Base-by-base conservation (phyloP, 2,888 invertebrate species). In the Nebria brevicollis region DNA sequence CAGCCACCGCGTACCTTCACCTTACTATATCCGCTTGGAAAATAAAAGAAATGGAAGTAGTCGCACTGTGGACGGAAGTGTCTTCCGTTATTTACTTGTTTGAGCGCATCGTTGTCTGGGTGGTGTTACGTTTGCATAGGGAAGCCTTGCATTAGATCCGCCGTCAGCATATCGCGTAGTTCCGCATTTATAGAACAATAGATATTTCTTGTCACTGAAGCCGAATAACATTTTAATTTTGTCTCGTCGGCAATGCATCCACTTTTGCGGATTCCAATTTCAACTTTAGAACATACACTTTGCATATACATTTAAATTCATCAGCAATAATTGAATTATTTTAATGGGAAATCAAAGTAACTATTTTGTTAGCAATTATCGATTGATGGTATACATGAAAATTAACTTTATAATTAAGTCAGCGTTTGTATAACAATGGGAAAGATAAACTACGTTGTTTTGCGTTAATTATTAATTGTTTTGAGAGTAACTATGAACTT, bases 1-100 rank as follows among this genome's bases (percentile, higher is more conserved):
- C 68, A 68, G 10, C 68, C 20, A 15, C 68, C 68, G 68, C 13
- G 54, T 54, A 54, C 54, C 54, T 54, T 54, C 54, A 54, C 54
- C 54, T 54, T 54, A 54, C 54, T 54, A 54, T 54, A 54, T 54
- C 54, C 54, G 54, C 54, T 54, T 54, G 7, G 54, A 54, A 54
- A 54, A 54, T 54, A 54, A 54, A 1, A 54, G 54, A 54, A 54
- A 54, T 54, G 54, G 54, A 34, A 34, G 34, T 34, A 34, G 34
- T 34, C 34, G 5, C 5, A 5, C 54, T 8, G 54, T 54, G 54
- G 54, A 54, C 54, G 54, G 54, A 54, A 54, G 54, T 13, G 54
- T 54, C 54, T 54, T 54, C 54, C 54, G 54, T 54, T 54, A 54
- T 54, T 54, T 54, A 54, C 54, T 54, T 54, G 54, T 54, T 54